Conservation (phyloP, 2,113 vertebrate species). For the Drymodes brunneopygia region DNA sequence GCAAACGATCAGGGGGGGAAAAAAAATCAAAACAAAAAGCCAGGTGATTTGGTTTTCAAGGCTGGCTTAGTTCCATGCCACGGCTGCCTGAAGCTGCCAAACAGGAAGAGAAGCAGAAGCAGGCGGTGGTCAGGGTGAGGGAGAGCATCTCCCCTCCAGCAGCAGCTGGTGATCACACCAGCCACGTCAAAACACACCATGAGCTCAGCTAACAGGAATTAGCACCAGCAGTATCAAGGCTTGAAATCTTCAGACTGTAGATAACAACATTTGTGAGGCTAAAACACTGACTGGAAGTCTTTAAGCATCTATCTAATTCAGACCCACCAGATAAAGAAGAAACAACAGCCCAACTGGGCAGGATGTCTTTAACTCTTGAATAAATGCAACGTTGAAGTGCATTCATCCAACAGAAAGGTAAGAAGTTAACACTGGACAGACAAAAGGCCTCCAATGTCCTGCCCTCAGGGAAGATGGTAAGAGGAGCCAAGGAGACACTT, state of each 20-base stretch:
- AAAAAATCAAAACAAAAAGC: background rate
- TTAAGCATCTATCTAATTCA: background rate
- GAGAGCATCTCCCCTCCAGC: background rate
- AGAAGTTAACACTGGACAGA: background rate
- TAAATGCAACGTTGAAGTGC: background rate
- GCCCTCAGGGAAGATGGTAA: background rate
- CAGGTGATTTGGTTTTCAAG: background rate
- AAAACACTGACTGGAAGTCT: background rate
- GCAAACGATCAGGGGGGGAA: rapidly evolving
- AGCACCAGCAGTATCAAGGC: background rate
- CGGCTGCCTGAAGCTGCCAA: background rate
- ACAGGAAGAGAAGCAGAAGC: background rate
- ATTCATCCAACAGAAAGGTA: background rate
- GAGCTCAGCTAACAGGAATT: slow-evolving; percentile 15
- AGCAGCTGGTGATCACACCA: background rate
- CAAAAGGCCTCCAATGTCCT: background rate
- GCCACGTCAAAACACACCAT: background rate
- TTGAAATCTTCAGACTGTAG: background rate
- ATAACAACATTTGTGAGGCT: background rate
- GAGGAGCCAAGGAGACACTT: background rate
- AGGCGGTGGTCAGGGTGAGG: rapidly evolving
- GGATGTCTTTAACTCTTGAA: background rate
- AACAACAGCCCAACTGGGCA: background rate
- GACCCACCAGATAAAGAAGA: background rate
- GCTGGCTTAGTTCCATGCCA: background rate